These are phyloP conservation scores for Neoaliturus tenellus DNA, from an alignment of 2,888 invertebrate species.

Conservation along the genomic window DNA sequence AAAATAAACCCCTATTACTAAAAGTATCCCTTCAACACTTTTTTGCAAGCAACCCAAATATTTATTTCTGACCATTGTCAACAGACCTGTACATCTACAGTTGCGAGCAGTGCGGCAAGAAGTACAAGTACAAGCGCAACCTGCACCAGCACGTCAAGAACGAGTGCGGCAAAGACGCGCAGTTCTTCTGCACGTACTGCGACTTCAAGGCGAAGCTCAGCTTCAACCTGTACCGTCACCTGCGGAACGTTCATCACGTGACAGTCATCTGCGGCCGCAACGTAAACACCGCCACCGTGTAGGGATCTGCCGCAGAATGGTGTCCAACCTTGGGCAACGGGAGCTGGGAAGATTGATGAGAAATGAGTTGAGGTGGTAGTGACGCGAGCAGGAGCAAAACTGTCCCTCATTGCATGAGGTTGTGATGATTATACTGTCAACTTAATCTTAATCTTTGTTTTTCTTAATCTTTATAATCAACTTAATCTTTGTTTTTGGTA, in stretches of 20 bases:
- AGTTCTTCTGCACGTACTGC: constrained; percentile 63
- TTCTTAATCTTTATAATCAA: too few relatives aligned
- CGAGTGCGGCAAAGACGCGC: constrained; percentile 66
- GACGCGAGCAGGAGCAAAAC: too few relatives aligned
- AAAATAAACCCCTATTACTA: too few relatives aligned
- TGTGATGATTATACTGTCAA: too few relatives aligned
- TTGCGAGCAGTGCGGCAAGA: constrained; percentile 51
- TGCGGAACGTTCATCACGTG: constrained; percentile 55
- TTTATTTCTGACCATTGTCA: neutral
- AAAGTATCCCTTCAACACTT: too few relatives aligned
- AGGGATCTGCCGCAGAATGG: too few relatives aligned
- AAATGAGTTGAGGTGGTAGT: too few relatives aligned
- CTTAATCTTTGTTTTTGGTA: too few relatives aligned
- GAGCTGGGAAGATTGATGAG: too few relatives aligned
- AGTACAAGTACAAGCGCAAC: constrained; percentile 59
- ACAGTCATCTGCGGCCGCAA: constrained; percentile 33
- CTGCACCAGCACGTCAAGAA: constrained; percentile 60
- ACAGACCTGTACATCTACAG: constrained; percentile 30
- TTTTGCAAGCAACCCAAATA: neutral
- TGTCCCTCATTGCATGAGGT: too few relatives aligned
- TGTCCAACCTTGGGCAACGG: too few relatives aligned
- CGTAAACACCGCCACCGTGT: neutral
- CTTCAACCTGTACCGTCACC: constrained; percentile 60
- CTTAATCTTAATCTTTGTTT: too few relatives aligned
- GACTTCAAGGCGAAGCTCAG: constrained; percentile 63